Conservation (phyloP, 2,888 invertebrate genomes). For the Dione juno region DNA sequence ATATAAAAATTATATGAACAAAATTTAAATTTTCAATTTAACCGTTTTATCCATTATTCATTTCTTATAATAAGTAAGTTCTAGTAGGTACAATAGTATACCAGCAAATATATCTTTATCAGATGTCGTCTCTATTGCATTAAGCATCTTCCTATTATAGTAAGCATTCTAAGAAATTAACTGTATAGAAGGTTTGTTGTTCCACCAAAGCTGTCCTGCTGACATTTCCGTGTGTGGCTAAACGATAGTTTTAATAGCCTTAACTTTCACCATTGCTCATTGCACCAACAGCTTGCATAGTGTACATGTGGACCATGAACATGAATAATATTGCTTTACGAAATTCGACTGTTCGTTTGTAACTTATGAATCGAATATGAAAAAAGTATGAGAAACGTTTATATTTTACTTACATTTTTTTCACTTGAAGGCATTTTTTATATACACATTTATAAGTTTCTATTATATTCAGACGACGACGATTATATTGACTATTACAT, state of each 20-base stretch:
- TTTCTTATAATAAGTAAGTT: too few relatives aligned
- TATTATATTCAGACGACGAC: too few relatives aligned
- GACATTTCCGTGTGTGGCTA: slow-evolving; percentile 43
- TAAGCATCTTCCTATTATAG: background rate
- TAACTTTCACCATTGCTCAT: slow-evolving; percentile 46
- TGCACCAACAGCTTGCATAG: slow-evolving; percentile 28
- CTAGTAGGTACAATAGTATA: too few relatives aligned
- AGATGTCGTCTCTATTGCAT: background rate
- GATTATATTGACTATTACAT: too few relatives aligned
- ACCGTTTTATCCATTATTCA: too few relatives aligned
- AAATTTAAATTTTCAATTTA: too few relatives aligned
- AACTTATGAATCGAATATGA: too few relatives aligned
- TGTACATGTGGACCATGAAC: slow-evolving; percentile 39
- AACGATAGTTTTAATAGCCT: slow-evolving; percentile 43
- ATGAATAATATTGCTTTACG: slow-evolving; percentile 37
- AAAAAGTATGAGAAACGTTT: too few relatives aligned
- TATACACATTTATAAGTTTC: too few relatives aligned
- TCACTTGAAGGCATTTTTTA: too few relatives aligned
- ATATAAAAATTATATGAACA: too few relatives aligned
- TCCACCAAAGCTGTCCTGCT: slow-evolving; percentile 24
- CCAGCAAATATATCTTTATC: background rate
- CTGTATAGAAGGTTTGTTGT: slow-evolving; percentile 15
- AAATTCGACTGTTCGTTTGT: slow-evolving; percentile 12
- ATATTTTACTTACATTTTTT: too few relatives aligned
- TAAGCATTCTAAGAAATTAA: slow-evolving; percentile 1